These are phyloP conservation scores for Carduelis carduelis DNA, from an alignment of 2,797 vertebrate species.

Conservation along the genomic window DNA sequence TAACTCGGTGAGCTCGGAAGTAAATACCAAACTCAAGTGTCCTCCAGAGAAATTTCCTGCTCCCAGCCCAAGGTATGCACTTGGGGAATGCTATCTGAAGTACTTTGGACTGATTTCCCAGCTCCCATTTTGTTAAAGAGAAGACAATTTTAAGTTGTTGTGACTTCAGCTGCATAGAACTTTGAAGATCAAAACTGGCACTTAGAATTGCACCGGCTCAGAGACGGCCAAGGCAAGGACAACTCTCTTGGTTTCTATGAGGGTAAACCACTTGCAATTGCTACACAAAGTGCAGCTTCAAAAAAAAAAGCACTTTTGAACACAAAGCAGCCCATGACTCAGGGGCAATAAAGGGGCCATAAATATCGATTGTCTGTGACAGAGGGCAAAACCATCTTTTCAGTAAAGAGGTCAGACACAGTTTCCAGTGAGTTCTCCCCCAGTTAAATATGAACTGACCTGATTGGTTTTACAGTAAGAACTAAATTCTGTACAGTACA, in stretches of 20 bases:
- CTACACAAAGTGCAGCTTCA: background rate
- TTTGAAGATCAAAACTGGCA: background rate
- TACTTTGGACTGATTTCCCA: background rate
- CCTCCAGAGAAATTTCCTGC: conserved; percentile 10
- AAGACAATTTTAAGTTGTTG: background rate
- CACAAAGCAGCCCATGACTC: conserved; percentile 12
- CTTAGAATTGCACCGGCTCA: background rate
- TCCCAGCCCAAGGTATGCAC: background rate
- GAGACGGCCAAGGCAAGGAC: background rate
- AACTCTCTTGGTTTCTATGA: background rate
- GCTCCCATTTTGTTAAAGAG: background rate
- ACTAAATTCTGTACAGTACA: background rate
- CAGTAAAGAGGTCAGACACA: background rate
- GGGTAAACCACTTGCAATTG: background rate
- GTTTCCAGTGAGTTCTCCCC: background rate
- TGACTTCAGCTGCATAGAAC: background rate
- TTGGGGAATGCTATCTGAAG: background rate
- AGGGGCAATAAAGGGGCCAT: conserved; percentile 10
- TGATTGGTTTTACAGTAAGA: background rate
- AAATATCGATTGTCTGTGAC: conserved; percentile 2
- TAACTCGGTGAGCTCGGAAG: background rate
- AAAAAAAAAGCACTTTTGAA: conserved; percentile 14
- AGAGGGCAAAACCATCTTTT: conserved; percentile 34
- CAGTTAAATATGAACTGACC: background rate
- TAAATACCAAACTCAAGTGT: conserved; percentile 1